Conservation (phyloP, 1,140 invertebrate species). For the Drosophila persimilis region DNA sequence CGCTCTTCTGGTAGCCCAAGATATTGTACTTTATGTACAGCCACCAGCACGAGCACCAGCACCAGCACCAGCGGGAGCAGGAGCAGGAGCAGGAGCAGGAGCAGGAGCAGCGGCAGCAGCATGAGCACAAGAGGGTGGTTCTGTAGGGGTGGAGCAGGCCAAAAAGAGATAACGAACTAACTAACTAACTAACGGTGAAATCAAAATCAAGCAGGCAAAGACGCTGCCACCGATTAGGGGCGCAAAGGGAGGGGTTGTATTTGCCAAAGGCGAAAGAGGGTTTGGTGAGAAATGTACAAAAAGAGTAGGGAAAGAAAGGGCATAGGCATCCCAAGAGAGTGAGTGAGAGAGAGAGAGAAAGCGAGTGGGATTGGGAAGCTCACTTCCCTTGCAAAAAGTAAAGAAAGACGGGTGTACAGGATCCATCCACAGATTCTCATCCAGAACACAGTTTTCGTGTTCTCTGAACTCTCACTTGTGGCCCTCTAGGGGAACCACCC, state of each 20-base stretch:
- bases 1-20: no score
- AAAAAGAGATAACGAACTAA: slow-evolving; percentile 69
- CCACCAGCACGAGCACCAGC: no score
- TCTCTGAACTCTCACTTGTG: neutral
- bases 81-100: no score
- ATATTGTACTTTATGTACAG: no score
- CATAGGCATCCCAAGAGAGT: neutral
- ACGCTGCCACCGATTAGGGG: slow-evolving; percentile 12
- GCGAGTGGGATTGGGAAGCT: neutral
- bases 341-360: neutral
- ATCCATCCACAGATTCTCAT: no score
- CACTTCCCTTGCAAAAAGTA: neutral
- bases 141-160: slow-evolving; percentile 30
- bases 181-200: slow-evolving; percentile 75
- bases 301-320: neutral
- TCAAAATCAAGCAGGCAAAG: slow-evolving; percentile 54
- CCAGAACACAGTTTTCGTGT: no score
- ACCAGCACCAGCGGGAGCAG: no score
- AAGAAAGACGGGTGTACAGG: slow-evolving; percentile 16
- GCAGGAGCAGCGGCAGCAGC: no score
- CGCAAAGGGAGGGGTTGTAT: neutral
- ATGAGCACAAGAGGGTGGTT: neutral
- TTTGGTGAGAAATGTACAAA: neutral
- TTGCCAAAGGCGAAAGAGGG: neutral
- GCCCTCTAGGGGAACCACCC: no score